A percentile compares a stretch with the other conserved stretches of the same genome.
phyloP scores from a whole-genome alignment of 1,140 invertebrate genomes.

The Venturia canescens region DNA sequence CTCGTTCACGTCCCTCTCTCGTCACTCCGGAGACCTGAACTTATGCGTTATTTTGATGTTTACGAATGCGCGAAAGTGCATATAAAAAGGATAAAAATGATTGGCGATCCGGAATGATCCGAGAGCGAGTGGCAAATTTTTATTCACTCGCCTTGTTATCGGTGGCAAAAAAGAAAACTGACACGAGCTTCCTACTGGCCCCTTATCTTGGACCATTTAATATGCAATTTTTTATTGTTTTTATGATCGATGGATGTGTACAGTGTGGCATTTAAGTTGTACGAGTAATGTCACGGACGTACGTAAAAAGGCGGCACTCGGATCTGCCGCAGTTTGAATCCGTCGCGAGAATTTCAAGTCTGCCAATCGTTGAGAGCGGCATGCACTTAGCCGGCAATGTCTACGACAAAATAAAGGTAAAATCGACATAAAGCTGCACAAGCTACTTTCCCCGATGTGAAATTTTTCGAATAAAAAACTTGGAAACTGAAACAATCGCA shows the following conservation, averaged over 20 bases:
- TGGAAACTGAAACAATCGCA: slow-evolving; percentile 60
- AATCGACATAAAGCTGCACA: background rate
- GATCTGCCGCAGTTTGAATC: slow-evolving; percentile 80
- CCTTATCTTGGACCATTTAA: background rate
- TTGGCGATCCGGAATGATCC: background rate
- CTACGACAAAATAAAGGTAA: slow-evolving; percentile 84
- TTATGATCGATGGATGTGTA: background rate
- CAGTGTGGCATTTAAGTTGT: background rate
- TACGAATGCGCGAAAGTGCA: background rate
- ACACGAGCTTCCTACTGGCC: background rate
- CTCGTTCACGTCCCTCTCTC: background rate
- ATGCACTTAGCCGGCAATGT: slow-evolving; percentile 83
- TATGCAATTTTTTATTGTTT: background rate
- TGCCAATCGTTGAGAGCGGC: slow-evolving; percentile 85
- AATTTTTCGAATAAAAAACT: no score
- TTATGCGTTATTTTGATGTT: background rate
- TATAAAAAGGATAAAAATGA: no score
- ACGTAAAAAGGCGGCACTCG: slow-evolving; percentile 62
- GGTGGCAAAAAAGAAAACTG: background rate
- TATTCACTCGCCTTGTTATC: background rate
- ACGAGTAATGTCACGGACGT: slow-evolving; percentile 63
- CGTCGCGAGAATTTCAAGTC: slow-evolving; percentile 81
- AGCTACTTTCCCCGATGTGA: no score
- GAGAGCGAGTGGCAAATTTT: background rate
- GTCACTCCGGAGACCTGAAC: background rate